phyloP scores from a whole-genome alignment of 2,888 invertebrate genomes.

The Coleophora deauratella region DNA sequence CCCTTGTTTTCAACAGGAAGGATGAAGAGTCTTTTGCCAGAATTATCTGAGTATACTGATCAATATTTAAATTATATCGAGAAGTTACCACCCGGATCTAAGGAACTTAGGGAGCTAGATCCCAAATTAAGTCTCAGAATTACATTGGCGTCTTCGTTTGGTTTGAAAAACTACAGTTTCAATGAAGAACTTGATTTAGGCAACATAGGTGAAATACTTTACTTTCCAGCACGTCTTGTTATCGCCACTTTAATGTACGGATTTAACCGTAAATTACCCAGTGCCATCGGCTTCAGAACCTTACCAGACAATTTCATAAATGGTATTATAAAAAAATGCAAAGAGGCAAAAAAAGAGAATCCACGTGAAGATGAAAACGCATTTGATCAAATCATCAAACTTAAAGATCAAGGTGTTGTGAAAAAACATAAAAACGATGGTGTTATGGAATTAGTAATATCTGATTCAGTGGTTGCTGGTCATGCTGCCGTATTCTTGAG shows the following conservation, averaged over 20 bases:
- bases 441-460: not conserved
- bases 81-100: not conserved
- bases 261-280: not conserved
- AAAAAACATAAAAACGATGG: not conserved
- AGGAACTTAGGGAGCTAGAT: not conserved
- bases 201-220: not conserved
- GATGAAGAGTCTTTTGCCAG: constrained; percentile 33
- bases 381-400: not conserved
- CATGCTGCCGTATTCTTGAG: not conserved
- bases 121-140: not conserved
- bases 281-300: not conserved
- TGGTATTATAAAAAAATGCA: not conserved
- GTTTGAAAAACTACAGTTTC: not conserved
- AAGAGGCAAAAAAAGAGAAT: not conserved
- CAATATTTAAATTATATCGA: constrained; percentile 23
- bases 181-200: not conserved
- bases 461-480: not conserved
- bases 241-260: not conserved
- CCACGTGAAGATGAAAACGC: not conserved
- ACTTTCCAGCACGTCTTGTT: not conserved
- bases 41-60: constrained; percentile 26
- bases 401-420: not conserved
- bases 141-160: not conserved
- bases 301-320: not conserved
- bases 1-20: constrained; percentile 31